Evolutionary conservation across 2,797 vertebrate genomes (phyloP).

Genomic region (Rhabdomys pumilio): DNA sequence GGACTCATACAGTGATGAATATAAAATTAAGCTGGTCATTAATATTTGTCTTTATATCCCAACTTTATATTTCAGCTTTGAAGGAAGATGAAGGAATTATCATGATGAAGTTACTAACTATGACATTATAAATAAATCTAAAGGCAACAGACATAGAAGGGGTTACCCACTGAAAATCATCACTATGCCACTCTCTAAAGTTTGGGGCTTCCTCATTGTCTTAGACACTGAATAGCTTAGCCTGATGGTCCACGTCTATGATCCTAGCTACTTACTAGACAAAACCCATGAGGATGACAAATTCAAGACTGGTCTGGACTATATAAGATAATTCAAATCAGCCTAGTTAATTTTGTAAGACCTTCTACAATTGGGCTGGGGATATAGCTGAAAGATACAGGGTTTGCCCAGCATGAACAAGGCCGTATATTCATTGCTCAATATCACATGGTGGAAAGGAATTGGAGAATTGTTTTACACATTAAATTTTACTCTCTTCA

Average conservation of each 20-base stretch:
- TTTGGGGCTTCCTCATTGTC: background rate
- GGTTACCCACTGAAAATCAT: background rate
- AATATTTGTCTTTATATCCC: background rate
- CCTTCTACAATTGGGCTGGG: background rate
- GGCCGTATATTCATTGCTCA: background rate
- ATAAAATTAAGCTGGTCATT: background rate
- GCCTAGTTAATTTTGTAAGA: background rate
- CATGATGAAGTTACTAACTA: background rate
- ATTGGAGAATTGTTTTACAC: background rate
- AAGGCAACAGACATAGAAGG: background rate
- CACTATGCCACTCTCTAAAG: background rate
- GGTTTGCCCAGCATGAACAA: background rate
- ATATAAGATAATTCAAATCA: background rate
- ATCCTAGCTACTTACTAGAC: background rate
- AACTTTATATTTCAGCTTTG: background rate
- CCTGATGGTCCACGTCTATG: background rate
- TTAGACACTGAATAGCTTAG: slow-evolving; percentile 31
- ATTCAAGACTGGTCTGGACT: background rate
- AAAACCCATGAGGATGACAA: no score
- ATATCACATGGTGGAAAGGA: background rate
- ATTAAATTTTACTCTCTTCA: background rate
- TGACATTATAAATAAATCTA: background rate
- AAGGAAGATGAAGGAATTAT: background rate
- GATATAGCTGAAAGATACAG: no score
- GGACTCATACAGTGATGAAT: background rate